Evolutionary conservation across 2,888 invertebrate genomes (phyloP).

Genomic region (Coecobrya sp.): DNA sequence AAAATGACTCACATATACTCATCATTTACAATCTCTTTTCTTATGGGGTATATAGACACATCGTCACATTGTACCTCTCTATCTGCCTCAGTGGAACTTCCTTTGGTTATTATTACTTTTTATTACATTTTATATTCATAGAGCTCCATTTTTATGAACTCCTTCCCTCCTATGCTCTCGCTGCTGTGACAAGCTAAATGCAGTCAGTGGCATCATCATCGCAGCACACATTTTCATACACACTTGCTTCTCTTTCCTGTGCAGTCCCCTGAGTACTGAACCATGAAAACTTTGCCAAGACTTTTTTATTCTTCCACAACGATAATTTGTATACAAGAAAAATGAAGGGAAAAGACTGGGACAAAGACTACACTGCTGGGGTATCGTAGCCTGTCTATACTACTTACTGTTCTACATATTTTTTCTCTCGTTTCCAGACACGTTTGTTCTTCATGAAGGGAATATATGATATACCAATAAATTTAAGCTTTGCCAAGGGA

Average conservation of each 20-base stretch:
- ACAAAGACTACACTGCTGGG: neutral
- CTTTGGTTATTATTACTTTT: neutral
- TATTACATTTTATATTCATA: conserved; percentile 36
- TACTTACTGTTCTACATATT: neutral
- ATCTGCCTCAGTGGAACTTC: neutral
- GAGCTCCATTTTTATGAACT: conserved; percentile 27
- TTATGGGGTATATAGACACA: neutral
- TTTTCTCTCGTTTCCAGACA: neutral
- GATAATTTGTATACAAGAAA: conserved; percentile 6
- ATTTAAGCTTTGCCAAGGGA: conserved; percentile 23
- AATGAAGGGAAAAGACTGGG: neutral
- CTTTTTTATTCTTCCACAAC: conserved; percentile 23
- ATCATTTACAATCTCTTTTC: conserved; percentile 12
- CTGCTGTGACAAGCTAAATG: conserved; percentile 19
- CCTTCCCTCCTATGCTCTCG: neutral
- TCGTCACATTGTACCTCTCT: neutral
- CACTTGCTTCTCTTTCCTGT: neutral
- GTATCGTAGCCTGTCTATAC: neutral
- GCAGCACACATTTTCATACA: neutral
- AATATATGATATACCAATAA: conserved; percentile 12
- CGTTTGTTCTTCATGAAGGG: conserved; percentile 9
- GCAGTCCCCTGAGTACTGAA: conserved; percentile 32
- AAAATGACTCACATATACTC: conserved; percentile 49
- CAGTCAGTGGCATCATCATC: conserved; percentile 35
- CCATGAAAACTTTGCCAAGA: conserved; percentile 65